Evolutionary conservation across 2,797 vertebrate species (phyloP).

Genomic region (Phalloptychus januarius): DNA sequence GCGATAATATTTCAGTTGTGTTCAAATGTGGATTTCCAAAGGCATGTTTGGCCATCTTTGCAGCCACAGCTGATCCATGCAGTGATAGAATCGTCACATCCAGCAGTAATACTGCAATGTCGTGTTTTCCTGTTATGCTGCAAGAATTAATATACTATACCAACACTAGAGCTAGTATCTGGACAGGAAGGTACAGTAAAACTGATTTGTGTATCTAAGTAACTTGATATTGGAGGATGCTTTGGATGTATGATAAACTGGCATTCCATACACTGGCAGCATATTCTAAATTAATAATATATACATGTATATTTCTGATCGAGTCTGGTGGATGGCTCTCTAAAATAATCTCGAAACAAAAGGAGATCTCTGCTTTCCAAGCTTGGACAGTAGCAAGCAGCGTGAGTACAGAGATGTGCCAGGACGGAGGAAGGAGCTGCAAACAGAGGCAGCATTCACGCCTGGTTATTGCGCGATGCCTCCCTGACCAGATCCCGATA

Average conservation of each 20-base stretch:
- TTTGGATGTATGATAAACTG: not conserved
- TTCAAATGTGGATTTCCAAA: not conserved
- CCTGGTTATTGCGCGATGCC: conserved; percentile 44
- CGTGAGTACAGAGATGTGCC: not conserved
- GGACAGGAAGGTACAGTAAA: not conserved
- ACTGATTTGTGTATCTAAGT: not conserved
- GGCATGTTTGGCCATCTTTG: not conserved
- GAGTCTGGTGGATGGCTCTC: not conserved
- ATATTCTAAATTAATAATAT: not conserved
- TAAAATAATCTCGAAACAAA: not conserved
- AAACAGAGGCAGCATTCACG: conserved; percentile 16
- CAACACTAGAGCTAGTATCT: not conserved
- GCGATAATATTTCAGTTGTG: not conserved
- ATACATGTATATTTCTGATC: not conserved
- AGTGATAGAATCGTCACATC: not conserved
- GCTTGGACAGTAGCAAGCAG: not conserved
- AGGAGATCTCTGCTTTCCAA: not conserved
- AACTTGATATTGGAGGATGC: not conserved
- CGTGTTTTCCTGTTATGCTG: not conserved
- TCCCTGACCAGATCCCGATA: conserved; percentile 38
- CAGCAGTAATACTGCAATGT: not conserved
- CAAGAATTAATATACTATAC: not conserved
- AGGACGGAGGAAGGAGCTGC: not conserved
- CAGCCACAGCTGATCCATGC: not conserved
- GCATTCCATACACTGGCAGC: not conserved